Evolutionary conservation across 1,140 invertebrate genomes (phyloP).

Genomic region (Drosophila nigromelanica): DNA sequence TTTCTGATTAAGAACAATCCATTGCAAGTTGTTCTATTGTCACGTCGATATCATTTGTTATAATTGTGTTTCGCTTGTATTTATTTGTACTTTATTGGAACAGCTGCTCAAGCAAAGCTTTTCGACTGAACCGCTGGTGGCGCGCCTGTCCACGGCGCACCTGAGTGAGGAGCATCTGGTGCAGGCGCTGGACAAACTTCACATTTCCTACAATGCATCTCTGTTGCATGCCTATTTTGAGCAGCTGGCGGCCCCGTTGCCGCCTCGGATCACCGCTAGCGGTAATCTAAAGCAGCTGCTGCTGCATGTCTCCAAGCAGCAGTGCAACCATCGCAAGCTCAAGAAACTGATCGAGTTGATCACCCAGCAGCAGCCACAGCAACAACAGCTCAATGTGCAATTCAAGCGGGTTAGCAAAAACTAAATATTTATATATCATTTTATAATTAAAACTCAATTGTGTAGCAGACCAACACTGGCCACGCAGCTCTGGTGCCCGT

Average conservation of each 20-base stretch:
- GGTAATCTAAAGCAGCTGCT: slow-evolving; percentile 68
- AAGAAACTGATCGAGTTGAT: slow-evolving; percentile 70
- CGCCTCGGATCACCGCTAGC: neutral
- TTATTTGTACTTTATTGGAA: neutral
- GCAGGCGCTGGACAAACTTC: slow-evolving; percentile 77
- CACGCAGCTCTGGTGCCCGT: slow-evolving; percentile 55
- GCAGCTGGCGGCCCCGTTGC: slow-evolving; percentile 10
- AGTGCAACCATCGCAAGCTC: slow-evolving; percentile 72
- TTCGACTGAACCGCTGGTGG: slow-evolving; percentile 61
- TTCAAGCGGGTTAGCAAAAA: slow-evolving; percentile 61
- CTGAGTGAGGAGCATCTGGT: slow-evolving; percentile 69
- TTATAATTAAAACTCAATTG: neutral
- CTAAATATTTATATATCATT: neutral
- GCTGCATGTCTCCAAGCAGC: slow-evolving; percentile 69
- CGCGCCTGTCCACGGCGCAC: slow-evolving; percentile 62
- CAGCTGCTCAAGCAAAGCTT: slow-evolving; percentile 71
- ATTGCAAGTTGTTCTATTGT: no score
- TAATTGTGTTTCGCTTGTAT: neutral
- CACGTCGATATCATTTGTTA: no score
- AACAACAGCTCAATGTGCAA: slow-evolving; percentile 66
- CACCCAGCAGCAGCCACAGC: slow-evolving; percentile 49
- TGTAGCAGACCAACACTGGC: slow-evolving; percentile 35
- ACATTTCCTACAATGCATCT: slow-evolving; percentile 68
- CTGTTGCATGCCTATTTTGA: slow-evolving; percentile 65
- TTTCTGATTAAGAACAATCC: no score